Base-by-base conservation (phyloP, 2,888 invertebrate species). In the Caprella mutica region DNA sequence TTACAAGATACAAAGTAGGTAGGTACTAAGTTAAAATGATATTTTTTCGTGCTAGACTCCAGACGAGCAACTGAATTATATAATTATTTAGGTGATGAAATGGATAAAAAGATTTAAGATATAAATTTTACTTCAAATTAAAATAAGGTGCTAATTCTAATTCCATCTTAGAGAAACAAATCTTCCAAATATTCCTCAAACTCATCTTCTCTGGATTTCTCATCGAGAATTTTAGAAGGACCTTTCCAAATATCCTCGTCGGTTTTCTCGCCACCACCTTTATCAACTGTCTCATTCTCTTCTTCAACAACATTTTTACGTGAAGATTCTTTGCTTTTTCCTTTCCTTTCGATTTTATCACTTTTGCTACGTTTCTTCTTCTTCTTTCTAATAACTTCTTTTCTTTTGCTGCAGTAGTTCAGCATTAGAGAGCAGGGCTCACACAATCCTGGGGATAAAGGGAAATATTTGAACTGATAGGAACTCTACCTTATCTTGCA, bases 171-270 rank as follows among this genome's bases (percentile, higher is more conserved):
- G 52, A 93, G 73, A 66, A 96, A 78, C 67, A 96, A 78, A 73
- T 93, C 92, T 70, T 90, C 85, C 65, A 97, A 78, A 75, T 94
- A 97, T 65, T 91, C 87, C 71, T 93, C 86, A 75, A 96, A 94
- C 75, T 96, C 94, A 69, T 91, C 87, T 68, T 94, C 94, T 61
- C 92, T 80, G 35, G 82, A 80, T 72, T 84, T 85, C 70, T 85
- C 83, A 67, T 80, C 77, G 1, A 74, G 72, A 69, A 80, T 79
- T 9, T 67, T 63, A 29, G 71, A 68, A 24, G 73, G 71, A 48
- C 70, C 71, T 66, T 73, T 75, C 77, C 77, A 77, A 53, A 67
- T 68, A 21, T 61, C 61, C 14, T 64, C 64, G 17, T 61, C 53
- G 5, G 54, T 43, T 71, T 71, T 52, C 29, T 71, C 68, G 1